Conservation (phyloP, 2,113 vertebrate genomes). For the Misgurnus mizolepis region DNA sequence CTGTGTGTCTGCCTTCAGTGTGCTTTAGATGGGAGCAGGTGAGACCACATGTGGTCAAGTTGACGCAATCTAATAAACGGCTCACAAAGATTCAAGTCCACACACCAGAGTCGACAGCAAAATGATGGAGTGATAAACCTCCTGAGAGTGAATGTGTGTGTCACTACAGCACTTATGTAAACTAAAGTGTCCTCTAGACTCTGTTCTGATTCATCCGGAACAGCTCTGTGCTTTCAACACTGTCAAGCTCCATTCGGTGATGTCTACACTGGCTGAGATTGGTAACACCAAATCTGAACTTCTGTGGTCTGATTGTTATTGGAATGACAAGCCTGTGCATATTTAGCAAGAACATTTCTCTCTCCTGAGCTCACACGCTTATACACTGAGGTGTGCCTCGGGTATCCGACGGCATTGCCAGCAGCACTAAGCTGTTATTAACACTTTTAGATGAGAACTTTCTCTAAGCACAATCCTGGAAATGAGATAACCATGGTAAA, state of each 20-base stretch:
- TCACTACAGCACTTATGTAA: not conserved
- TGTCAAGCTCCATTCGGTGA: not conserved
- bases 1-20: conserved; percentile 7
- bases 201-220: not conserved
- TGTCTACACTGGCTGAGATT: not conserved
- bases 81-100: conserved; percentile 18
- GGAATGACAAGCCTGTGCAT: not conserved
- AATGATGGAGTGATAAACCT: not conserved
- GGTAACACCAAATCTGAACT: not conserved
- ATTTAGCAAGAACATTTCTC: not conserved
- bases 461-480: no score
- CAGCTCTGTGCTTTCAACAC: not conserved
- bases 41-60: not conserved
- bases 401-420: not conserved
- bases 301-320: not conserved
- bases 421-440: no score
- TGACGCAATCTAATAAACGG: conserved; percentile 28
- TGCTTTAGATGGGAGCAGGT: conserved; percentile 2
- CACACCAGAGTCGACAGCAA: conserved; percentile 6
- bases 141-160: not conserved
- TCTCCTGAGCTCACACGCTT: not conserved
- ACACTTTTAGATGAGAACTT: no score
- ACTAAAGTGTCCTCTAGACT: not conserved
- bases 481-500: no score
- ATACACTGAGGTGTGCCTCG: not conserved